phyloP scores from a whole-genome alignment of 2,797 vertebrate species.

The Phataginus tetradactyla region DNA sequence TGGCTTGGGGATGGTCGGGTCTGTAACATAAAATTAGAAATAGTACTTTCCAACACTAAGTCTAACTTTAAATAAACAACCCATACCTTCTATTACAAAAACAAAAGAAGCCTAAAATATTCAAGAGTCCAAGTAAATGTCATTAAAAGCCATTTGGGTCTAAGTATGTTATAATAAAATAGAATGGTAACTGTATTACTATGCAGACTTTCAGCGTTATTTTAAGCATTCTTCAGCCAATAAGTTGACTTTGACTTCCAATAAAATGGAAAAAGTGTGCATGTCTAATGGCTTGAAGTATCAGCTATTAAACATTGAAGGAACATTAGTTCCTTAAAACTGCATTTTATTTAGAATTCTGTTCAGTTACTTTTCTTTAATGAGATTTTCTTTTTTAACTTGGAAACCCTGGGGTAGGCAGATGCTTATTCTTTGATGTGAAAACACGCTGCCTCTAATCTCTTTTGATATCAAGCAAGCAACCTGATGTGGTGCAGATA shows the following conservation, averaged over 20 bases:
- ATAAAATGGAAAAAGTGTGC: background rate
- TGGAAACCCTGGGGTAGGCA: constrained; percentile 30
- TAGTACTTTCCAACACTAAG: background rate
- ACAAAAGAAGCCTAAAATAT: background rate
- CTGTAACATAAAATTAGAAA: constrained; percentile 12
- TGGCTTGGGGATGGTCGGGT: background rate
- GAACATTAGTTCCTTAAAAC: background rate
- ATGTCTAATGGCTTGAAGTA: background rate
- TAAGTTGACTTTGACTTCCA: constrained; percentile 37
- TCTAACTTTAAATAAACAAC: constrained; percentile 34
- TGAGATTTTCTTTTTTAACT: constrained; percentile 37
- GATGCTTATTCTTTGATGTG: constrained; percentile 48
- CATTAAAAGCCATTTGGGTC: constrained; percentile 14
- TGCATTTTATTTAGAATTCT: constrained; percentile 66
- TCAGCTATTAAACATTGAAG: background rate
- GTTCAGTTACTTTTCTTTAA: constrained; percentile 65
- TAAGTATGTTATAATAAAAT: background rate
- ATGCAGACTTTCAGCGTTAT: constrained; percentile 17
- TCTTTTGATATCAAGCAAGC: constrained; percentile 58
- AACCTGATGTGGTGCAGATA: background rate
- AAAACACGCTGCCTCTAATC: constrained; percentile 60
- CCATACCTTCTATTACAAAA: constrained; percentile 12
- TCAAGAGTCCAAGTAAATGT: background rate
- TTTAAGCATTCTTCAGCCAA: constrained; percentile 39
- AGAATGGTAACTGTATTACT: background rate